These are phyloP conservation scores for Furnarius figulus DNA, from an alignment of 2,113 vertebrate genomes.

Conservation along the genomic window DNA sequence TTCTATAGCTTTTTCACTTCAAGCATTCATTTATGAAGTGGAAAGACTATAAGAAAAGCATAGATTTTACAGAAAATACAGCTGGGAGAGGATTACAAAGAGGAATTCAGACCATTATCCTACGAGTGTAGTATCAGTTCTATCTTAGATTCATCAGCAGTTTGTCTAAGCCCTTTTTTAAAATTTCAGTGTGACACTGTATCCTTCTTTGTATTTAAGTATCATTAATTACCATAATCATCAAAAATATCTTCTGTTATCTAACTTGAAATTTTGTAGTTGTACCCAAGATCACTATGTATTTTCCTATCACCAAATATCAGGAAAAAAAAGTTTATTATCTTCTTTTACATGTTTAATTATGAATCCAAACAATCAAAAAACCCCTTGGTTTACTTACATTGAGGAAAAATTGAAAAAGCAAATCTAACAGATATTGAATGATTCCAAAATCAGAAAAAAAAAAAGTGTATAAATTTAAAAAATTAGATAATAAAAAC, in stretches of 20 bases:
- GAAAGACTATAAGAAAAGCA: not conserved
- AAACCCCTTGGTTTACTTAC: not conserved
- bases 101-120: not conserved
- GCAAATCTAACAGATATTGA: not conserved
- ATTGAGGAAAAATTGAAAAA: not conserved
- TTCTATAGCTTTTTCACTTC: not conserved
- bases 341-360: not conserved
- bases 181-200: not conserved
- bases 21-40: not conserved
- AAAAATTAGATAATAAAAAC: not conserved
- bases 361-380: not conserved
- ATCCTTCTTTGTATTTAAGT: not conserved
- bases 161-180: not conserved
- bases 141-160: not conserved
- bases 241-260: not conserved
- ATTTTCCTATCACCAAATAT: not conserved
- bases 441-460: not conserved
- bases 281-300: not conserved
- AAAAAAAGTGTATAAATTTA: not conserved
- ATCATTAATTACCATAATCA: not conserved
- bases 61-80: not conserved
- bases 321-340: not conserved
- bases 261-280: not conserved
- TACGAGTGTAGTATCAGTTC: not conserved
- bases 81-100: not conserved